A percentile compares a stretch with the other conserved stretches of the same genome.
These are phyloP conservation scores for Tautogolabrus adspersus DNA, from an alignment of 2,113 vertebrate genomes.

Conservation along the genomic window DNA sequence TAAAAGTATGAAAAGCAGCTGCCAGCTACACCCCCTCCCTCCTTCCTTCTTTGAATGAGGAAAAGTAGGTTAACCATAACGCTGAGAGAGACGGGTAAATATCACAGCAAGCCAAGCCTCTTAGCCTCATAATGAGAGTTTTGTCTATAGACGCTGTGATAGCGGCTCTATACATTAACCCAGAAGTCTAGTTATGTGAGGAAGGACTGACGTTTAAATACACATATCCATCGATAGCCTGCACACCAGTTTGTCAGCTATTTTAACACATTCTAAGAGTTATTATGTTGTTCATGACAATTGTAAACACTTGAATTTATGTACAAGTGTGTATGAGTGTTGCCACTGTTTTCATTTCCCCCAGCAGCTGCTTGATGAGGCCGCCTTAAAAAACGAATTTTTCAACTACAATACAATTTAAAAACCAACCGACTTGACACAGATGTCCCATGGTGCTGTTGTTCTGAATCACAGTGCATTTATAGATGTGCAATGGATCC, in stretches of 20 bases:
- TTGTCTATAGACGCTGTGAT: conserved; percentile 42
- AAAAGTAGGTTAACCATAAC: conserved; percentile 76
- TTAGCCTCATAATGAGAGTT: conserved; percentile 56
- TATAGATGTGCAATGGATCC: conserved; percentile 45
- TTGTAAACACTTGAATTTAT: conserved; percentile 11
- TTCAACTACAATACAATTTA: conserved; percentile 42
- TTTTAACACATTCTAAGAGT: neutral
- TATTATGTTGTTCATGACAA: neutral
- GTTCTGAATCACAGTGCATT: conserved; percentile 38
- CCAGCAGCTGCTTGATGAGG: conserved; percentile 56
- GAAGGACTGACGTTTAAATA: conserved; percentile 20
- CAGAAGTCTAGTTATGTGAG: conserved; percentile 8
- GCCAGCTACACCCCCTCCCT: conserved; percentile 51
- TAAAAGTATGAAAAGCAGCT: conserved; percentile 61
- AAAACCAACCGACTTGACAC: conserved; percentile 28
- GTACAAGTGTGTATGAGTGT: conserved; percentile 43
- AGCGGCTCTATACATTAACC: conserved; percentile 8
- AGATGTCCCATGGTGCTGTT: conserved; percentile 24
- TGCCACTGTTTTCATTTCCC: conserved; percentile 48
- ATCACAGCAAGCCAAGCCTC: conserved; percentile 58
- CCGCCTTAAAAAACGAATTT: conserved; percentile 40
- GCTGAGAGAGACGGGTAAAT: conserved; percentile 63
- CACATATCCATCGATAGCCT: neutral
- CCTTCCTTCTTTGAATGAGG: conserved; percentile 51
- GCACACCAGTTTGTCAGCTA: conserved; percentile 2